Evolutionary conservation across 2,797 vertebrate genomes (phyloP).

Genomic region (Carapus acus): DNA sequence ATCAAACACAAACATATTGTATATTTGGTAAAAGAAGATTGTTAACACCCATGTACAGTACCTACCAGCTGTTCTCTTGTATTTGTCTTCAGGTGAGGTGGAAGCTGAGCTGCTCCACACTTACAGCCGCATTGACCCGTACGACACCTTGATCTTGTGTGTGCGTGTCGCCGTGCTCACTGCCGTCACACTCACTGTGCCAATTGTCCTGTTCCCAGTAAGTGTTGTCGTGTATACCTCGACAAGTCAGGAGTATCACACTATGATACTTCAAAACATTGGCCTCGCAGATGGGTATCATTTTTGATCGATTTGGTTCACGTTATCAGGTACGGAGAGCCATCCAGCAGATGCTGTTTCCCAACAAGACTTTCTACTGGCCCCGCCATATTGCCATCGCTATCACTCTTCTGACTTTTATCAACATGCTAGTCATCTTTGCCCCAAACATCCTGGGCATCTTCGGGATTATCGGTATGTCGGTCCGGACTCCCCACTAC

Average conservation of each 20-base stretch:
- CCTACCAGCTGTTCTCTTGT: conserved; percentile 13
- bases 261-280: background rate
- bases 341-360: conserved; percentile 93
- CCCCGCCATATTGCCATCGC: conserved; percentile 85
- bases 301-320: no score
- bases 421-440: conserved; percentile 95
- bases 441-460: conserved; percentile 95
- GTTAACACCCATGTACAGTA: conserved; percentile 4
- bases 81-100: conserved; percentile 74
- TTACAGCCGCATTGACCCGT: conserved; percentile 86
- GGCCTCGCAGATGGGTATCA: background rate
- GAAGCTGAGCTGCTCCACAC: conserved; percentile 94
- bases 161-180: conserved; percentile 93
- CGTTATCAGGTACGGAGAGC: conserved; percentile 85
- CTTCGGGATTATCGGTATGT: conserved; percentile 93
- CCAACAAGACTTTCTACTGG: conserved; percentile 92
- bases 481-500: background rate
- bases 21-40: background rate
- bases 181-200: conserved; percentile 93
- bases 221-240: conserved; percentile 52
- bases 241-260: no score
- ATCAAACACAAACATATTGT: no score
- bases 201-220: conserved; percentile 95
- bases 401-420: conserved; percentile 76
- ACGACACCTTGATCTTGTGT: conserved; percentile 87